A percentile compares a stretch with the other conserved stretches of the same genome.
Evolutionary conservation across 2,113 vertebrate species (phyloP).

Genomic region (Dipodomys spectabilis): DNA sequence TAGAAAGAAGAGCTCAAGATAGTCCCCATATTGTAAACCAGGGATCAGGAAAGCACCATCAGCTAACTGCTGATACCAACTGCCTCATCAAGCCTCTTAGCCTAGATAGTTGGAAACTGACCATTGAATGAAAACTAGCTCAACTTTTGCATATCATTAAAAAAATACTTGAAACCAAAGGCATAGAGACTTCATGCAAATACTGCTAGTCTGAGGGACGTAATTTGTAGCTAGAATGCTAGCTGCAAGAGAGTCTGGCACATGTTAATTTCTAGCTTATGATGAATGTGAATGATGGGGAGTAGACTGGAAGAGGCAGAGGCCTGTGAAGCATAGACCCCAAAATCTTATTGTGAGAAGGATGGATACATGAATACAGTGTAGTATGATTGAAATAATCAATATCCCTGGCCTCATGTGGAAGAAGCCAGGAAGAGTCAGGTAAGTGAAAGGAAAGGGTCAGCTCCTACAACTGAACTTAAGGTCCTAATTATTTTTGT

Average conservation of each 20-base stretch:
- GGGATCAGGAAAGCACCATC: slow-evolving; percentile 28
- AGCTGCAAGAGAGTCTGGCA: slow-evolving; percentile 71
- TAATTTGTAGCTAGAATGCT: slow-evolving; percentile 22
- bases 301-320: not conserved
- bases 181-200: not conserved
- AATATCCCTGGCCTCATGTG: not conserved
- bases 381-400: not conserved
- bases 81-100: not conserved
- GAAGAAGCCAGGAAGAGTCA: not conserved
- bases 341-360: slow-evolving; percentile 7
- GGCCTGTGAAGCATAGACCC: not conserved
- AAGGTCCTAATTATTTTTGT: not conserved
- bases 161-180: not conserved
- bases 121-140: not conserved
- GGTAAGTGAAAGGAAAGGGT: not conserved
- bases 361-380: not conserved
- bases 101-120: not conserved
- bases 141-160: not conserved
- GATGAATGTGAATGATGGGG: not conserved
- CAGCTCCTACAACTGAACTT: not conserved
- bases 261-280: slow-evolving; percentile 22
- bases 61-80: not conserved
- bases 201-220: not conserved
- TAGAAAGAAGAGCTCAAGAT: not conserved
- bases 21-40: too few species aligned